A percentile compares a stretch with the other conserved stretches of the same genome.
Conservation (phyloP, 2,113 vertebrate species). For the Rhea americana region DNA sequence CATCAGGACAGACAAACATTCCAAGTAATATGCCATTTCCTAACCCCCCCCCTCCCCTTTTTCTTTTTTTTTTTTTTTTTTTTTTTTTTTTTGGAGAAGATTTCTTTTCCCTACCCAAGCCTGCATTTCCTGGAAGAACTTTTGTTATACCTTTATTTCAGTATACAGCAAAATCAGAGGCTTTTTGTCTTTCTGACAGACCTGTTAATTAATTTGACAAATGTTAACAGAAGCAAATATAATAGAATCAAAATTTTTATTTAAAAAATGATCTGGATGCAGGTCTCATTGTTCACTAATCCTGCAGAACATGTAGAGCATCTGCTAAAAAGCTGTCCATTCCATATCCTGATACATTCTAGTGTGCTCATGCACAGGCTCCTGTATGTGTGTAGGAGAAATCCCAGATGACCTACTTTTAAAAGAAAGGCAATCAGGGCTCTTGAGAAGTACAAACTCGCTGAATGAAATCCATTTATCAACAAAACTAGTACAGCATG, state of each 20-base stretch:
- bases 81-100: too few species aligned
- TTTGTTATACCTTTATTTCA: background rate
- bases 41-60: too few species aligned
- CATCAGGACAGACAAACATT: background rate
- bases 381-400: background rate
- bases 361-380: background rate
- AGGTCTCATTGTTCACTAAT: background rate
- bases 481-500: background rate
- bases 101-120: background rate
- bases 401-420: background rate
- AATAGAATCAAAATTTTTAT: background rate
- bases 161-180: background rate
- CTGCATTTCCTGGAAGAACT: background rate
- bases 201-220: background rate
- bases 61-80: too few species aligned
- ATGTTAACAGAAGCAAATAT: background rate
- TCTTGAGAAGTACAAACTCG: background rate
- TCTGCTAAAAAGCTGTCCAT: background rate
- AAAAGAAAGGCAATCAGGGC: background rate
- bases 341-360: background rate
- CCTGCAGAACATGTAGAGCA: background rate
- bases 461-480: background rate
- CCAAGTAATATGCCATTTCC: background rate
- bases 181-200: background rate
- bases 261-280: background rate